phyloP scores from a whole-genome alignment of 2,113 vertebrate species.

The Dolichotis patagonum region DNA sequence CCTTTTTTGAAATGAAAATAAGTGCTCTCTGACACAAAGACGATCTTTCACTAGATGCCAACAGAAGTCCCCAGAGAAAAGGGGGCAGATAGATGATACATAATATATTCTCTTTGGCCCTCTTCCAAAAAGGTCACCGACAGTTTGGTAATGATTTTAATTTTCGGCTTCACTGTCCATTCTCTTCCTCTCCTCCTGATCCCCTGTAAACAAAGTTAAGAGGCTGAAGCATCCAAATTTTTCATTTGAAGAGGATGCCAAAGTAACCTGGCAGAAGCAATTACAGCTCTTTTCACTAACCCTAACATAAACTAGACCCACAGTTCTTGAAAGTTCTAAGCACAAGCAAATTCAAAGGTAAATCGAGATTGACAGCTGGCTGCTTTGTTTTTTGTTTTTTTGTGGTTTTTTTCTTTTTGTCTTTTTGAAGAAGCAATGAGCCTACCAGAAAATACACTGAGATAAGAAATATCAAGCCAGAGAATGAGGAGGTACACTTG shows the following conservation, averaged over 20 bases:
- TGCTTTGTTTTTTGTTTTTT: neutral
- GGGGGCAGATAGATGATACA: neutral
- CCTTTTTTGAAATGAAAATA: constrained; percentile 67
- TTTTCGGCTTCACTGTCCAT: constrained; percentile 49
- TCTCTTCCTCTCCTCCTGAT: neutral
- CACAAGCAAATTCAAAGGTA: constrained; percentile 47
- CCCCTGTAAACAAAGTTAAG: neutral
- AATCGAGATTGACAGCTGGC: constrained; percentile 74
- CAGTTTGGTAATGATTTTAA: neutral
- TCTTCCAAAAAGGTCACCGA: constrained; percentile 5
- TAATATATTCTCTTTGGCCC: neutral
- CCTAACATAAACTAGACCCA: neutral
- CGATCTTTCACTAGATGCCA: neutral
- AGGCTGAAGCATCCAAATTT: constrained; percentile 15
- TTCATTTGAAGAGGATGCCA: constrained; percentile 61
- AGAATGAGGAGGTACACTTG: neutral
- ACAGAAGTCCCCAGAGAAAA: neutral
- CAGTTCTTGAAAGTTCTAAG: constrained; percentile 57
- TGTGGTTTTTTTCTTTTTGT: no score
- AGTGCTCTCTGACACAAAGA: neutral
- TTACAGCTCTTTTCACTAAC: neutral
- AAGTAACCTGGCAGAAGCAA: neutral
- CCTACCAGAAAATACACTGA: neutral
- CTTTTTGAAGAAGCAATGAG: neutral
- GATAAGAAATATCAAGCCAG: constrained; percentile 15